Evolutionary conservation across 2,797 vertebrate species (phyloP).

Genomic region (Argya squamiceps): DNA sequence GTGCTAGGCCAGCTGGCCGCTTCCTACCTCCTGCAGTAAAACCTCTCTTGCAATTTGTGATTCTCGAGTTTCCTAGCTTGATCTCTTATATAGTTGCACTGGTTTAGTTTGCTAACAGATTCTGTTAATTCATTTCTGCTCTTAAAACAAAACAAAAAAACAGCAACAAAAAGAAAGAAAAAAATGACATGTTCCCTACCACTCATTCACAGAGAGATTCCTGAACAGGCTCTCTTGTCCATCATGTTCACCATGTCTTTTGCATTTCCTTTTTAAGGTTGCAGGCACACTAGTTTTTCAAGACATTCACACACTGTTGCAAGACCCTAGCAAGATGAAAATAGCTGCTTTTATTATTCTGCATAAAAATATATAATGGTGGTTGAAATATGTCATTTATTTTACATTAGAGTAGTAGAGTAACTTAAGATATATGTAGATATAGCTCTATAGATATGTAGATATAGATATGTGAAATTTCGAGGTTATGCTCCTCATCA

Average conservation of each 20-base stretch:
- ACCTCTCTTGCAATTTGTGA: background rate
- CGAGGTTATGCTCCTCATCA: background rate
- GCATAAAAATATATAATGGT: background rate
- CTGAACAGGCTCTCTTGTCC: background rate
- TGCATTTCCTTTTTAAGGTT: background rate
- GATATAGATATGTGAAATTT: background rate
- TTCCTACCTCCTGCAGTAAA: constrained; percentile 1
- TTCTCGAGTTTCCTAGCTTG: background rate
- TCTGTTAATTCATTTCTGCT: background rate
- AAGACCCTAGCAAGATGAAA: background rate
- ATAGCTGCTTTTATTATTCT: background rate
- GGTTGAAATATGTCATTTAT: background rate
- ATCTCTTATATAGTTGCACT: background rate
- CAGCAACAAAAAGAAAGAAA: too few relatives aligned
- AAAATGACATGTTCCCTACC: background rate
- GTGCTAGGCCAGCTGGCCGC: background rate
- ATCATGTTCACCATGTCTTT: background rate
- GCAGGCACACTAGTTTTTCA: background rate
- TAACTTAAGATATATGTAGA: background rate
- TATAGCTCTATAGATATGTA: too few relatives aligned
- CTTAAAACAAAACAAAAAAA: background rate
- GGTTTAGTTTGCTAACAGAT: background rate
- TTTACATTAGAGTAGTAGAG: background rate
- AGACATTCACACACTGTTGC: background rate
- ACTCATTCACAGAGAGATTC: background rate